These are phyloP conservation scores for Riparia riparia DNA, from an alignment of 2,113 vertebrate species.

Conservation along the genomic window DNA sequence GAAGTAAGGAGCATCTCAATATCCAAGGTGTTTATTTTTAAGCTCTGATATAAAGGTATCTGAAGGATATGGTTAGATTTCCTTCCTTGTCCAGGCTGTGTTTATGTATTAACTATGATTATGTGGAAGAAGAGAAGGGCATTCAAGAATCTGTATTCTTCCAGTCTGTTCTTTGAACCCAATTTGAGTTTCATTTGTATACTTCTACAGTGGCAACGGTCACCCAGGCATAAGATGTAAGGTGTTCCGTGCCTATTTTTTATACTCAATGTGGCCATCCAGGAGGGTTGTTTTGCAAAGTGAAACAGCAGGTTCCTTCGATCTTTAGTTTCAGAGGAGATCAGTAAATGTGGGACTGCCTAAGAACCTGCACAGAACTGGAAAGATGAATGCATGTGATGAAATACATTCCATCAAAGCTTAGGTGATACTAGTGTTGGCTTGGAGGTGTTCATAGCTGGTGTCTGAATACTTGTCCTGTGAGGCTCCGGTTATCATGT, in stretches of 20 bases:
- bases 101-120: neutral
- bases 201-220: neutral
- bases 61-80: neutral
- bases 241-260: neutral
- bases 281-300: neutral
- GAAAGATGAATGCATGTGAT: neutral
- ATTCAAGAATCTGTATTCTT: neutral
- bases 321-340: neutral
- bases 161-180: neutral
- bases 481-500: neutral
- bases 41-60: neutral
- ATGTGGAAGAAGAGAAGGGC: neutral
- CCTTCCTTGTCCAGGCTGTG: neutral
- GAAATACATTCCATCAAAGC: neutral
- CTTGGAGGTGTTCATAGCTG: neutral
- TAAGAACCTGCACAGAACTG: neutral
- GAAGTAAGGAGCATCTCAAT: neutral
- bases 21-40: neutral
- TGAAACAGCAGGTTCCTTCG: neutral
- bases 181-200: neutral
- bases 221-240: no score
- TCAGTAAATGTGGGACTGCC: neutral
- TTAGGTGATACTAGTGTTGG: neutral
- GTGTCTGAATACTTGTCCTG: neutral
- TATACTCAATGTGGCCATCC: neutral